Base-by-base conservation (phyloP, 30 jellyfish, hydroid and myxozoan species). In the Catostylus mosaicus region DNA sequence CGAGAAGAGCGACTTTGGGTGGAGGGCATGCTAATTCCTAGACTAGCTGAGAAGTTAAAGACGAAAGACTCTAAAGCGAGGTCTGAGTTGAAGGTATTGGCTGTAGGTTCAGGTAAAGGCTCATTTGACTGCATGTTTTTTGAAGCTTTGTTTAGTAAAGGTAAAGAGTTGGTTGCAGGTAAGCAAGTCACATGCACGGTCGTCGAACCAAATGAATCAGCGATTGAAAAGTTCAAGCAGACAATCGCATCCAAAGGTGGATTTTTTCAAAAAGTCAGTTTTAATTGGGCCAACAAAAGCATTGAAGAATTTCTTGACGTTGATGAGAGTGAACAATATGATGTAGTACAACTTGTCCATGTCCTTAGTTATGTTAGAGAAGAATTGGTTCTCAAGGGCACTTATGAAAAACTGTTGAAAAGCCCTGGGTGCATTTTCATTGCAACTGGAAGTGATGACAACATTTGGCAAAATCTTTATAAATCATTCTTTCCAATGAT, bases 71-170 rank as follows among this genome's bases (percentile, higher is more conserved):
- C 38, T 12, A 18, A 1, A 1, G 19, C 2, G 19, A 20, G 32
- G 18, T 68, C 80, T 6, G 65, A 35, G 65, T 68, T 68, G 23
- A 23, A 20, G 14, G 80, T 68, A 26, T 30, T 68, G 64, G 80
- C 80, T 37, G 80, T 68, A 8, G 80, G 80, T 1, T 68, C 80
- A 0, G 80, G 80, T 1, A 36, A 0, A 23, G 88, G 88, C 36
- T 30, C 36, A 4, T 77, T 77, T 27, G 88, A 77, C 32, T 22
- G 51, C 14, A 16, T 61, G 68, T 51, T 77, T 12, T 3, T 77
- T 19, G 66, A 77, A 18, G 79, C 67, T 32, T 27, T 77, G 34
- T 1, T 59, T 12, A 32, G 43, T 12, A 37, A 34, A 14, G 68
- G 56, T 3, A 37, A 22, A 34, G 74, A 60, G 14, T 1, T 35